Evolutionary conservation across 2,797 vertebrate species (phyloP).

Genomic region (Thunnus albacares): DNA sequence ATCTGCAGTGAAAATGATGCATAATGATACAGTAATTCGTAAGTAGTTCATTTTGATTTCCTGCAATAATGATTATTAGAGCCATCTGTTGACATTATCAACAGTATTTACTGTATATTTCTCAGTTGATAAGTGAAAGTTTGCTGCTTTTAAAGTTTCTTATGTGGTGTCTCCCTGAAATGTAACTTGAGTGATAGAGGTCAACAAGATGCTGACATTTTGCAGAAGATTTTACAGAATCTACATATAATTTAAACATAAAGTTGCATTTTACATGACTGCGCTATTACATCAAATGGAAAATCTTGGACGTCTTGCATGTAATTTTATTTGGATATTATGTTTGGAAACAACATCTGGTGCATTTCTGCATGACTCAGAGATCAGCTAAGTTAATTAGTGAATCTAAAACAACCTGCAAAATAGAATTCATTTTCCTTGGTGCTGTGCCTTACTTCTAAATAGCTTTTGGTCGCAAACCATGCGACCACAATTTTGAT

Average conservation of each 20-base stretch:
- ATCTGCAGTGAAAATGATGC: background rate
- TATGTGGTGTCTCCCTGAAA: background rate
- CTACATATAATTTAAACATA: background rate
- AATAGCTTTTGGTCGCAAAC: slow-evolving; percentile 14
- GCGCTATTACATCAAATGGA: background rate
- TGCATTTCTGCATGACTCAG: slow-evolving; percentile 11
- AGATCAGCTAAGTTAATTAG: slow-evolving; percentile 2
- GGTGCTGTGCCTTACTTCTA: background rate
- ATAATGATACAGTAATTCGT: slow-evolving; percentile 24
- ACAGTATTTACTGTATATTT: background rate
- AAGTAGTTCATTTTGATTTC: background rate
- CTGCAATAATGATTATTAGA: background rate
- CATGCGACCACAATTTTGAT: slow-evolving; percentile 10
- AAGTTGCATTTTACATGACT: background rate
- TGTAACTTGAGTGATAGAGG: background rate
- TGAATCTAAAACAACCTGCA: slow-evolving; percentile 1
- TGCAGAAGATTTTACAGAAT: background rate
- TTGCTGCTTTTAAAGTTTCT: background rate
- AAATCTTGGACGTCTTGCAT: background rate
- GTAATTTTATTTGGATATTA: background rate
- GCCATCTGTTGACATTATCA: background rate
- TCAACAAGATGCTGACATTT: background rate
- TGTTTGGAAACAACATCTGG: slow-evolving; percentile 12
- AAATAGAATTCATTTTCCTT: background rate
- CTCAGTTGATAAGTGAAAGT: background rate